phyloP scores from a whole-genome alignment of 1,140 invertebrate species.

The Pomacea maculata region DNA sequence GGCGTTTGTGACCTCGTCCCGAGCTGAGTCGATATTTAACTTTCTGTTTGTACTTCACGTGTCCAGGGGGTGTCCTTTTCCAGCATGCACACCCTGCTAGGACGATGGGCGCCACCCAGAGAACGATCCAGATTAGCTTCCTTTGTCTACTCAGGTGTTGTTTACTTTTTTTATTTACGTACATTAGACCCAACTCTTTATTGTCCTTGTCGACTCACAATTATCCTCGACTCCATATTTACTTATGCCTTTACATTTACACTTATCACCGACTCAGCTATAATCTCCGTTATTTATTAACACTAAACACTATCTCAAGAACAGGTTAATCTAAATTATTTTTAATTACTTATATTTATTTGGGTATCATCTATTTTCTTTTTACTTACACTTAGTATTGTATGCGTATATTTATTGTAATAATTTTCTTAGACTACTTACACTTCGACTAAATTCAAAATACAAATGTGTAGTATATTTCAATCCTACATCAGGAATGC shows the following conservation, averaged over 20 bases:
- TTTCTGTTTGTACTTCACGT: background rate
- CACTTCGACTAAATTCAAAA: no score
- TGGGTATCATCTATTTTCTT: no score
- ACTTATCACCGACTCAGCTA: background rate
- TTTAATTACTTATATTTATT: background rate
- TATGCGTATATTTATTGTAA: no score
- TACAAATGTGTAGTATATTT: no score
- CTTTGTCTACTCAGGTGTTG: conserved; percentile 19
- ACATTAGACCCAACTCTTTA: no score
- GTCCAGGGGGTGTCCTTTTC: conserved; percentile 86
- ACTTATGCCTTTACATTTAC: background rate
- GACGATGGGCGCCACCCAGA: conserved; percentile 56
- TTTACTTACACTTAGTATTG: no score
- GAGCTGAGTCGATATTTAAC: no score
- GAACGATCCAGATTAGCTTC: conserved; percentile 29
- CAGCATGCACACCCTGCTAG: conserved; percentile 80
- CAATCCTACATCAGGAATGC: no score
- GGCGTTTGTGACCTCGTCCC: no score
- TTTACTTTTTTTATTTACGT: background rate
- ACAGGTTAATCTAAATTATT: background rate
- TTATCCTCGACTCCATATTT: background rate
- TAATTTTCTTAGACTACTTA: no score
- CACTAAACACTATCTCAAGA: background rate
- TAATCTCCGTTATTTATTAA: no score
- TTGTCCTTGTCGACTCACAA: no score